These are phyloP conservation scores for Chrysopilus asiliformis DNA, from an alignment of 2,888 invertebrate species.

Conservation along the genomic window DNA sequence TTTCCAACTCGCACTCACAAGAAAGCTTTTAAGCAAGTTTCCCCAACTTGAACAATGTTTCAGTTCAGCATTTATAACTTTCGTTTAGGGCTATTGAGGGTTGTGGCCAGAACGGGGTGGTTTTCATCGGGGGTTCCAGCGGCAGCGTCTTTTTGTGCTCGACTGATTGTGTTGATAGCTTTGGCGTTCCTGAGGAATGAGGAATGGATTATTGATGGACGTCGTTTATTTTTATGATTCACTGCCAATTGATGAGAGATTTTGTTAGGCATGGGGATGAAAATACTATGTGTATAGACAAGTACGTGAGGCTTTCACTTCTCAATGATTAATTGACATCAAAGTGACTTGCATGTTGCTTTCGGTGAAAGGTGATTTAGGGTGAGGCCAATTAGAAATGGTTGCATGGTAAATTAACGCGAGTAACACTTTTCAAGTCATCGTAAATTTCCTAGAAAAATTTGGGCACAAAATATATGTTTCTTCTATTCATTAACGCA, in stretches of 20 bases:
- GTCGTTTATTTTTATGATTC: constrained; percentile 6
- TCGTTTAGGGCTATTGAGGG: no score
- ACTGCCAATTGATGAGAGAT: neutral
- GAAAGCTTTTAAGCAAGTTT: no score
- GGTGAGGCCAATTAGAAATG: no score
- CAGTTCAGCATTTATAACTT: no score
- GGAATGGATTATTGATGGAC: constrained; percentile 13
- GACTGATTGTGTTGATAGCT: constrained; percentile 1
- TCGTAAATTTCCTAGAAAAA: no score
- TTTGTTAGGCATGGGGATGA: neutral
- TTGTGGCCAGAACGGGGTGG: neutral
- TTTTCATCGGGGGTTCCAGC: neutral
- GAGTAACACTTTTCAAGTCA: no score
- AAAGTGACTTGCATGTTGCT: neutral
- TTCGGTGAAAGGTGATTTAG: no score
- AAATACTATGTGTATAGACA: neutral
- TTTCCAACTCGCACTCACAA: no score
- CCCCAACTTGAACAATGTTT: no score
- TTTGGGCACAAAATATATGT: no score
- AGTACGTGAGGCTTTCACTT: neutral
- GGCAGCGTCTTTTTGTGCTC: neutral
- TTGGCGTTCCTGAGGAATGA: constrained; percentile 1
- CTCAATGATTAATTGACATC: neutral
- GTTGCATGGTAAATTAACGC: no score
- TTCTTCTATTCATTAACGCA: no score